Evolutionary conservation across 1,140 invertebrate genomes (phyloP).

Genomic region (Brachionus rubens): DNA sequence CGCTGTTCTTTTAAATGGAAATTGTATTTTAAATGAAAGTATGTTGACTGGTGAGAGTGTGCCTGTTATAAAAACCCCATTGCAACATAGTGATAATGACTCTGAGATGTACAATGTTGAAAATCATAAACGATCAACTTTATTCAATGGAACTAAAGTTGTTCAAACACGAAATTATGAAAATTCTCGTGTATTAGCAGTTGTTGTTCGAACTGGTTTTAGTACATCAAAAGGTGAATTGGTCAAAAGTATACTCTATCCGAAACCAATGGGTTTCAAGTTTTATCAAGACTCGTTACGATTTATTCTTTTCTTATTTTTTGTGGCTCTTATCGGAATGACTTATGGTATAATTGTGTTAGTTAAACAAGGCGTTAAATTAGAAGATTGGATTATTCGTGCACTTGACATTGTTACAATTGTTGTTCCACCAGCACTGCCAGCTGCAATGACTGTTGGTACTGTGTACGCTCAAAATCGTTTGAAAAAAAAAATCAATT

Average conservation of each 20-base stretch:
- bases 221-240: conserved; percentile 82
- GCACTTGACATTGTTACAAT: conserved; percentile 89
- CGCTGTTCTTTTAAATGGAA: conserved; percentile 79
- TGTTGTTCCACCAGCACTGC: conserved; percentile 85
- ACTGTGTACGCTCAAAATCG: conserved; percentile 77
- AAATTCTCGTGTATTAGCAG: conserved; percentile 67
- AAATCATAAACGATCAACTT: conserved; percentile 79
- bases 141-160: conserved; percentile 90
- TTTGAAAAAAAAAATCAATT: conserved; percentile 73
- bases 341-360: conserved; percentile 79
- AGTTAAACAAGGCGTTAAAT: conserved; percentile 62
- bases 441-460: conserved; percentile 88
- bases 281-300: conserved; percentile 86
- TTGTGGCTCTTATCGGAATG: conserved; percentile 74
- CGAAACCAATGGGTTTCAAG: conserved; percentile 82
- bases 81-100: conserved; percentile 62
- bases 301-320: conserved; percentile 77
- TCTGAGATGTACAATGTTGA: conserved; percentile 57
- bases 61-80: conserved; percentile 82
- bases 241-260: conserved; percentile 84
- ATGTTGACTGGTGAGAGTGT: conserved; percentile 84
- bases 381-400: conserved; percentile 67
- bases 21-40: conserved; percentile 85
- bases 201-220: conserved; percentile 77
- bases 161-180: conserved; percentile 90